These are phyloP conservation scores for Chaetorhynchus papuensis DNA, from an alignment of 2,113 vertebrate species.

Conservation along the genomic window DNA sequence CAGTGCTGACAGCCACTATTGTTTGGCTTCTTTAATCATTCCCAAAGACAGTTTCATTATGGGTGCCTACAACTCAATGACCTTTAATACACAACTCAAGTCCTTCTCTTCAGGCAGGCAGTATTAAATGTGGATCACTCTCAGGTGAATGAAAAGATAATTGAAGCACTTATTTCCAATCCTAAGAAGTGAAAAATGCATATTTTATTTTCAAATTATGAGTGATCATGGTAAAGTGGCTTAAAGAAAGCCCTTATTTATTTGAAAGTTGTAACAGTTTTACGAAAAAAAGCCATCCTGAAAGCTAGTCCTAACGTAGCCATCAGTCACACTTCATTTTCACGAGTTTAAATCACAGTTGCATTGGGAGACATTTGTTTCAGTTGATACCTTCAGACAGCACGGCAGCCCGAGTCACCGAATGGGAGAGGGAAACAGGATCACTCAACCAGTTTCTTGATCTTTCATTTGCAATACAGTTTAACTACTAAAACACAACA, in stretches of 20 bases:
- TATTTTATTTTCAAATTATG: background rate
- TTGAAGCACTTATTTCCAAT: background rate
- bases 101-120: background rate
- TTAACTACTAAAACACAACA: background rate
- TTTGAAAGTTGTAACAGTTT: background rate
- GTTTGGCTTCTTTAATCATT: background rate
- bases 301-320: background rate
- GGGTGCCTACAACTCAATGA: background rate
- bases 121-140: background rate
- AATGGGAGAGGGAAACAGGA: background rate
- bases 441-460: background rate
- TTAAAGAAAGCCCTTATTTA: background rate
- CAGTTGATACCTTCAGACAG: background rate
- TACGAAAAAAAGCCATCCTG: background rate
- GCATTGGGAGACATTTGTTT: background rate
- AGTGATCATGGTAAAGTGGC: background rate
- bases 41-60: slow-evolving; percentile 7
- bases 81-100: background rate
- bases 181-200: background rate
- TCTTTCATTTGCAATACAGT: background rate
- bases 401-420: accelerated
- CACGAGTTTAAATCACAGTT: background rate
- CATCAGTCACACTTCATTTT: background rate
- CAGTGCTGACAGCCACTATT: background rate
- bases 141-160: background rate